Evolutionary conservation across 23 tunicate genomes (phyloP), one percentile per base, ranked within the genome.

Genomic region (Styela plicata): DNA sequence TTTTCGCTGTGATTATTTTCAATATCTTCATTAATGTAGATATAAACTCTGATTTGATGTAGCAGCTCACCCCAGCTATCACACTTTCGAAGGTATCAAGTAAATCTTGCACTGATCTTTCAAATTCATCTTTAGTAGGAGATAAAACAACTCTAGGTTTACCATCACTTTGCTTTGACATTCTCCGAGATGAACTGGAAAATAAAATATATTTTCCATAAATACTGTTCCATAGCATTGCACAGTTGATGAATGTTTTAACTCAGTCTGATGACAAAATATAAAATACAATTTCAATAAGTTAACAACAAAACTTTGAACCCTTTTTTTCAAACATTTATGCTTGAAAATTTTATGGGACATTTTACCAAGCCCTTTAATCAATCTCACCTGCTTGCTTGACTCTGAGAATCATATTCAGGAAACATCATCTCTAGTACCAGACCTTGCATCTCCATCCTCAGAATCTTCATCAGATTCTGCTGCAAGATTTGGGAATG

Each of bases 101-200:
- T 2, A 92, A 21, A 17, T 80, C 73, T 32, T 83, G 80, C 36
- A 92, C 57, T 25, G 85, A 36, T 17, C 84, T 75, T 28, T 63
- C 31, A 74, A 87, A 92, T 57, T 87, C 97, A 3, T 69, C 18
- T 74, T 84, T 92, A 7, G 85, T 74, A 18, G 97, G 97, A 18
- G 81, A 76, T 26, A 76, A 53, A 24, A 44, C 66, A 1, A 76
- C 81, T 17, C n/a, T 17, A 44, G 81, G 66, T 53, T 76, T 76
- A 69, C n/a, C 53, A 24, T 53, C 81, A 52, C n/a, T n/a, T 23
- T 25, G 32, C 17, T 23, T 1, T 22, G 81, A 76, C 37, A 29
- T 33, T 76, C 66, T 36, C 3, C 77, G 77, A 71, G 77, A 71
- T 71, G 77, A 21, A 71, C 77, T 71, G 77, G n/a, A n/a, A n/a